A percentile compares a stretch with the other conserved stretches of the same genome.
These are phyloP conservation scores for Adelognathus sp. DNA, from an alignment of 2,888 invertebrate species.

Conservation along the genomic window DNA sequence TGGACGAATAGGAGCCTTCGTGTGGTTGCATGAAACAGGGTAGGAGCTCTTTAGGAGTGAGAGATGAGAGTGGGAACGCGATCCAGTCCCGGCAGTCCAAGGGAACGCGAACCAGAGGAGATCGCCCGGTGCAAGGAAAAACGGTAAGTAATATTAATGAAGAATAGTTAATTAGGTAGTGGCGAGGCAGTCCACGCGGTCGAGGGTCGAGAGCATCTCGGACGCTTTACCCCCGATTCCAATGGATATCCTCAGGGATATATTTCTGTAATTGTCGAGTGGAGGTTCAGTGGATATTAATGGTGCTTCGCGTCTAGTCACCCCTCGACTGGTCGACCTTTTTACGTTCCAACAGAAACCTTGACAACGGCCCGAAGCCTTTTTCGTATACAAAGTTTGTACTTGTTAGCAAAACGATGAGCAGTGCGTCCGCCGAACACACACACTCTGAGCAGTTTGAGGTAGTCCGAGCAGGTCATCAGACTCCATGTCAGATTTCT, in stretches of 20 bases:
- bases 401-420: no score
- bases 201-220: slow-evolving; percentile 40
- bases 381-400: no score
- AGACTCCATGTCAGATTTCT: no score
- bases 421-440: no score
- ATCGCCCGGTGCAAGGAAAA: slow-evolving; percentile 58
- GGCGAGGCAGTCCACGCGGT: slow-evolving; percentile 55
- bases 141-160: slow-evolving; percentile 72
- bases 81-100: neutral
- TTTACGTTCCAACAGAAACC: neutral
- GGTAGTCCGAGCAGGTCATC: no score
- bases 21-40: neutral
- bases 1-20: neutral
- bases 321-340: slow-evolving; percentile 31
- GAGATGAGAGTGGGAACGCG: slow-evolving; percentile 56
- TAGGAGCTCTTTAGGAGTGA: slow-evolving; percentile 38
- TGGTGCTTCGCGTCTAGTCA: slow-evolving; percentile 47
- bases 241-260: slow-evolving; percentile 60
- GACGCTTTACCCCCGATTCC: slow-evolving; percentile 27
- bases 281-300: slow-evolving; percentile 67
- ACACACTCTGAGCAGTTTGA: no score
- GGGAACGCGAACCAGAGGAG: neutral
- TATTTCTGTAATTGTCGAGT: slow-evolving; percentile 71
- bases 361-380: neutral
- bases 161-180: slow-evolving; percentile 71